Evolutionary conservation across 2,888 invertebrate species (phyloP).

Genomic region (Lumbricus terrestris): DNA sequence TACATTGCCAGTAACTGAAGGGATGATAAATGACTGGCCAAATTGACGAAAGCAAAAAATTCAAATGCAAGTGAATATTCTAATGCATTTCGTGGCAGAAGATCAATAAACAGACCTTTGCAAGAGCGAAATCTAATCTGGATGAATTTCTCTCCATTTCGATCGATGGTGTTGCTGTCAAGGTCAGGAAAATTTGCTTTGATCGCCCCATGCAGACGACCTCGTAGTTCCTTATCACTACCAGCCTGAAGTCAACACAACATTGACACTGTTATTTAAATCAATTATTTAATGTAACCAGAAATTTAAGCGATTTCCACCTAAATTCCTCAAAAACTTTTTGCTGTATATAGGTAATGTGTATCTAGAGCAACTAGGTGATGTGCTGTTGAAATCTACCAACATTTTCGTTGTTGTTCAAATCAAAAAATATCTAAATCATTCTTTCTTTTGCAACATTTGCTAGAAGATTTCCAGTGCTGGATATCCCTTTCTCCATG

Average conservation of each 20-base stretch:
- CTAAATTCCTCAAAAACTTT: neutral
- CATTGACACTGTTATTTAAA: neutral
- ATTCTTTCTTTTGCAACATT: neutral
- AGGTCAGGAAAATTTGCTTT: conserved; percentile 66
- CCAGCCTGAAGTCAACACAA: conserved; percentile 41
- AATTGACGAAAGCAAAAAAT: neutral
- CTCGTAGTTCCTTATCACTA: conserved; percentile 48
- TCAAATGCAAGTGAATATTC: neutral
- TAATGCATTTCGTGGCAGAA: neutral
- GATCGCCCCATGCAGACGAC: conserved; percentile 62
- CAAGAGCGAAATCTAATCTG: conserved; percentile 34
- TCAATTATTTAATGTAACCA: neutral
- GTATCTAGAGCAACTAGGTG: neutral
- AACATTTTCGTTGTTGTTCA: neutral
- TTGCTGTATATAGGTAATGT: neutral
- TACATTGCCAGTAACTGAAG: neutral
- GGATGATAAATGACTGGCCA: neutral
- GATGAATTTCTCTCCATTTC: conserved; percentile 46
- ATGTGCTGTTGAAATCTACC: too few species aligned
- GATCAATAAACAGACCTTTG: neutral
- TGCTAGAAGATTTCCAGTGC: neutral
- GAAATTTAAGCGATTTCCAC: neutral
- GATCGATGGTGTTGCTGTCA: conserved; percentile 43
- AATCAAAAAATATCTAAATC: neutral
- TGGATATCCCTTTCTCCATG: neutral